Percentiles rank a stretch among this genome's conserved stretches.
These are phyloP conservation scores for Aspiorhynchus laticeps DNA, from an alignment of 2,113 vertebrate species.

Conservation along the genomic window DNA sequence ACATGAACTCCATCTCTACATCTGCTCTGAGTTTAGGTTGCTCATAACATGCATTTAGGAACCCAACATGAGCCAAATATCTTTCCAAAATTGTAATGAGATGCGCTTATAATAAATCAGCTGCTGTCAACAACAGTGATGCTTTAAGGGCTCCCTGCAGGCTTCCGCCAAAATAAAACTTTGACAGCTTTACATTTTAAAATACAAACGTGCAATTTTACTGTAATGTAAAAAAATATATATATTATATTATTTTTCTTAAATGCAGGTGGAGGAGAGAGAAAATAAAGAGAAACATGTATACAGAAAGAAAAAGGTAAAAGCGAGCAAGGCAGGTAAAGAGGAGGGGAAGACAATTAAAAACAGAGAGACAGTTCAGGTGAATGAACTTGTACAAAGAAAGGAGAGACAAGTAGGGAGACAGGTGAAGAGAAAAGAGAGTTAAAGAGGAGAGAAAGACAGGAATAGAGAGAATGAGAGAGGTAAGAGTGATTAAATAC, in stretches of 20 bases:
- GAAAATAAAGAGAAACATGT: not conserved
- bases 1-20: not conserved
- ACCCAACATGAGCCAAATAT: not conserved
- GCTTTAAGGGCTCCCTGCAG: not conserved
- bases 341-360: not conserved
- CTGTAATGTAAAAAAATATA: not conserved
- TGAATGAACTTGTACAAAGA: not conserved
- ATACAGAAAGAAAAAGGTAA: not conserved
- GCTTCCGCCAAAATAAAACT: not conserved
- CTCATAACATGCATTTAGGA: not conserved
- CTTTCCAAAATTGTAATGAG: not conserved
- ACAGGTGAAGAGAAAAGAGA: not conserved
- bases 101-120: not conserved
- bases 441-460: not conserved
- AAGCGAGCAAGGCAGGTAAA: not conserved
- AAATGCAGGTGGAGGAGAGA: not conserved
- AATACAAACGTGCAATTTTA: not conserved
- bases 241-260: not conserved
- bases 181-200: not conserved
- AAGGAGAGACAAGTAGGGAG: not conserved
- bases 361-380: not conserved
- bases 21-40: conserved; percentile 2
- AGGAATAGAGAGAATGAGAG: not conserved
- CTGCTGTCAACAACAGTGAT: not conserved
- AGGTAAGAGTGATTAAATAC: not conserved